A percentile compares a stretch with the other conserved stretches of the same genome.
These are phyloP conservation scores for Decapterus maruadsi DNA, from an alignment of 2,797 vertebrate species.

Conservation along the genomic window DNA sequence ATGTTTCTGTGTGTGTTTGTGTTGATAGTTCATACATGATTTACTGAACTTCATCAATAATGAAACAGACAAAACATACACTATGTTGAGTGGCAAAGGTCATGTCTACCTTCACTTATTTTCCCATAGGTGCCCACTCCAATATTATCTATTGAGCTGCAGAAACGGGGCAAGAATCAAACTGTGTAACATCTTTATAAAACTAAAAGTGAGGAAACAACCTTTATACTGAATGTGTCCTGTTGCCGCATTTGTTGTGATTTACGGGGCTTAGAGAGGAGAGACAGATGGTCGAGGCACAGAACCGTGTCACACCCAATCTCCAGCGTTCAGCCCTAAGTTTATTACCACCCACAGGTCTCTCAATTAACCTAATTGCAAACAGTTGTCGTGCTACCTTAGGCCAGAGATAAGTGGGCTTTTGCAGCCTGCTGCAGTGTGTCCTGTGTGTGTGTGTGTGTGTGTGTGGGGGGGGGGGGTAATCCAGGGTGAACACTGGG, in stretches of 20 bases:
- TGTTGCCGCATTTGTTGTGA: constrained; percentile 22
- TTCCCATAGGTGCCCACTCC: background rate
- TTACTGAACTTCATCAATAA: constrained; percentile 52
- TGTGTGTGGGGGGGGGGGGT: constrained; percentile 26
- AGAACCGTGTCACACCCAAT: constrained; percentile 70
- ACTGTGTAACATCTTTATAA: background rate
- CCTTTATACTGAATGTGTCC: background rate
- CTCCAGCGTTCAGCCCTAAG: constrained; percentile 59
- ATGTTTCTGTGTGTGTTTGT: constrained; percentile 21
- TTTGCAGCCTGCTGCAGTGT: constrained; percentile 12
- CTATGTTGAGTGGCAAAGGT: background rate
- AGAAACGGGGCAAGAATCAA: background rate
- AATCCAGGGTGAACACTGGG: constrained; percentile 57
- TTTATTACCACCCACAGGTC: constrained; percentile 69
- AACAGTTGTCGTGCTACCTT: constrained; percentile 56
- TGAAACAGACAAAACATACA: constrained; percentile 30
- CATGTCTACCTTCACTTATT: background rate
- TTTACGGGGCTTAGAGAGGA: constrained; percentile 63
- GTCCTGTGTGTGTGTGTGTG: constrained; percentile 32
- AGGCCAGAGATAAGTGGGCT: constrained; percentile 65
- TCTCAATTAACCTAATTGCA: constrained; percentile 79
- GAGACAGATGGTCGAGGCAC: constrained; percentile 74
- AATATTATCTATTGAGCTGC: background rate
- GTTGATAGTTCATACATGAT: constrained; percentile 48
- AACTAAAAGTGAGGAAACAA: background rate